Percentiles rank a stretch among this genome's conserved stretches.
Evolutionary conservation across 2,888 invertebrate genomes (phyloP).

Genomic region (Sepiola atlantica): DNA sequence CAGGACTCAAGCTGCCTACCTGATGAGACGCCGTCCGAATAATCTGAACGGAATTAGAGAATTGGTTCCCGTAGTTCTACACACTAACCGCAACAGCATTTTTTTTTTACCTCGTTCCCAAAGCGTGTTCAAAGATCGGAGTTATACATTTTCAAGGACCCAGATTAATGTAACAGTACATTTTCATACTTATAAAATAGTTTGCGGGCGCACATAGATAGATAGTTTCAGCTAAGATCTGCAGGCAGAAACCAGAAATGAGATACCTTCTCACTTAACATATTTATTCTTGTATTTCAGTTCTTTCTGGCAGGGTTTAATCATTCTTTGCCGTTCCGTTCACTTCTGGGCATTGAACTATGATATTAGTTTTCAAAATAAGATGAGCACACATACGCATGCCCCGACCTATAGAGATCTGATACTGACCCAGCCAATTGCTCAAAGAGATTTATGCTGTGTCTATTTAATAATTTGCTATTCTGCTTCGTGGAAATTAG

Average conservation of each 20-base stretch:
- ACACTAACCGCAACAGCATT: too few species aligned
- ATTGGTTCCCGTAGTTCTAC: too few species aligned
- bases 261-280: neutral
- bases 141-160: neutral
- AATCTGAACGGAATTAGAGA: too few species aligned
- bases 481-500: neutral
- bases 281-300: neutral
- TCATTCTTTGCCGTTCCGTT: neutral
- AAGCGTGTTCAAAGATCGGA: neutral
- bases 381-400: neutral
- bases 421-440: neutral
- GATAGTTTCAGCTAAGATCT: neutral
- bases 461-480: neutral
- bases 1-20: too few species aligned
- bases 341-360: slow-evolving; percentile 32
- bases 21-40: too few species aligned
- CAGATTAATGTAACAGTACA: neutral
- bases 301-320: neutral
- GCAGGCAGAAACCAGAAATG: neutral
- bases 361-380: slow-evolving; percentile 22
- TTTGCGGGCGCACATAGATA: neutral
- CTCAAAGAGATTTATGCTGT: neutral
- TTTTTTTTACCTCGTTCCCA: too few species aligned
- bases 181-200: neutral
- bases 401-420: neutral